Percentiles rank a stretch among this genome's conserved stretches.
Conservation (phyloP, 2,888 invertebrate genomes). For the Tyria jacobaeae region DNA sequence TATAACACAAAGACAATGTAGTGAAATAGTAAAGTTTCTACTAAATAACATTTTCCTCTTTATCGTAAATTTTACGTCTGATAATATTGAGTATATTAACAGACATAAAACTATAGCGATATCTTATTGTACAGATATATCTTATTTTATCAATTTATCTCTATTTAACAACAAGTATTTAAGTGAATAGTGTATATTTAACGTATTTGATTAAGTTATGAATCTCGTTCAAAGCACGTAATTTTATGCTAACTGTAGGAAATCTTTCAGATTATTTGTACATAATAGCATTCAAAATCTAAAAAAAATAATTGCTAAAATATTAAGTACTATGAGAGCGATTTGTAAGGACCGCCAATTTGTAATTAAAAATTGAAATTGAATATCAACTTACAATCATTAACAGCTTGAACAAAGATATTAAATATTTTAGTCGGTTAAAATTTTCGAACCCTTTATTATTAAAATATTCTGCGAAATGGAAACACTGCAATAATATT, state of each 20-base stretch:
- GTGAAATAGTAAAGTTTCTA: conserved; percentile 40
- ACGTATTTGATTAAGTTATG: background rate
- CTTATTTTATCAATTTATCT: background rate
- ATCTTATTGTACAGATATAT: conserved; percentile 1
- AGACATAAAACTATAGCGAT: background rate
- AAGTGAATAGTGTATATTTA: background rate
- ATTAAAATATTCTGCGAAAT: no score
- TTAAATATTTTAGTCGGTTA: no score
- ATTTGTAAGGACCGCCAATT: no score
- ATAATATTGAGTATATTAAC: no score
- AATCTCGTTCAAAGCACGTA: background rate
- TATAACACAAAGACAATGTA: conserved; percentile 38
- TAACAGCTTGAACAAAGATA: no score
- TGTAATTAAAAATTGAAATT: no score
- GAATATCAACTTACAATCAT: no score
- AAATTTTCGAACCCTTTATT: no score
- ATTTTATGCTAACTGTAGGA: background rate
- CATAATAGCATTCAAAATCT: no score
- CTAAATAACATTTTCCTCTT: conserved; percentile 1
- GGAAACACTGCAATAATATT: no score
- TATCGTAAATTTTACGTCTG: background rate
- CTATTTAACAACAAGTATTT: background rate
- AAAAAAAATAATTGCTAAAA: no score
- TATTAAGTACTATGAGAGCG: no score
- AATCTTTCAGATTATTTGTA: background rate